Conservation (phyloP, 2,797 vertebrate genomes). For the Heliangelus exortis region DNA sequence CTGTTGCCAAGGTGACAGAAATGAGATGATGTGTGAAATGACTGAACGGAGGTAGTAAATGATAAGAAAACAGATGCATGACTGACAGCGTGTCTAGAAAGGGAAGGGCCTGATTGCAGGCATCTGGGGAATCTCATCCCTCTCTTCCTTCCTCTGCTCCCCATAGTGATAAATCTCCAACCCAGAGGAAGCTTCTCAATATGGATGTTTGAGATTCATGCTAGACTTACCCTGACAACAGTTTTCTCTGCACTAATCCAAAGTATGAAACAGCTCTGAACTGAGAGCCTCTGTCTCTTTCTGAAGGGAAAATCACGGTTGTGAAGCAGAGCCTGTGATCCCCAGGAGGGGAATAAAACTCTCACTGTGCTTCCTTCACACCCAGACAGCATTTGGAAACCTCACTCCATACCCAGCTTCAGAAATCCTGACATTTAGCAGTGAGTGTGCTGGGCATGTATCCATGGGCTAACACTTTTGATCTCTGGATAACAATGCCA, state of each 20-base stretch:
- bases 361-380: not conserved
- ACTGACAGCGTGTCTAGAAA: not conserved
- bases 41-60: not conserved
- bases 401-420: not conserved
- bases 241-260: not conserved
- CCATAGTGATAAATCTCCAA: not conserved
- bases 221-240: not conserved
- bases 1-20: slow-evolving; percentile 34
- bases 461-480: not conserved
- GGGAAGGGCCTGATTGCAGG: not conserved
- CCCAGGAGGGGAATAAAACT: not conserved
- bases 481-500: not conserved
- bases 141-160: not conserved
- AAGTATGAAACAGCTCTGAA: not conserved
- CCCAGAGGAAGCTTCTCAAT: not conserved
- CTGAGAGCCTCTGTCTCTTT: not conserved
- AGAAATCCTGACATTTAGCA: not conserved
- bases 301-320: not conserved
- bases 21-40: slow-evolving; percentile 27
- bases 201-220: not conserved
- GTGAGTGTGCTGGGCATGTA: not conserved
- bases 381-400: not conserved
- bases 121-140: not conserved
- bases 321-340: not conserved
- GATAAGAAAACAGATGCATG: slow-evolving; percentile 8